These are phyloP conservation scores for Eupelmus urozonus DNA, from an alignment of 2,888 invertebrate species.

Conservation along the genomic window DNA sequence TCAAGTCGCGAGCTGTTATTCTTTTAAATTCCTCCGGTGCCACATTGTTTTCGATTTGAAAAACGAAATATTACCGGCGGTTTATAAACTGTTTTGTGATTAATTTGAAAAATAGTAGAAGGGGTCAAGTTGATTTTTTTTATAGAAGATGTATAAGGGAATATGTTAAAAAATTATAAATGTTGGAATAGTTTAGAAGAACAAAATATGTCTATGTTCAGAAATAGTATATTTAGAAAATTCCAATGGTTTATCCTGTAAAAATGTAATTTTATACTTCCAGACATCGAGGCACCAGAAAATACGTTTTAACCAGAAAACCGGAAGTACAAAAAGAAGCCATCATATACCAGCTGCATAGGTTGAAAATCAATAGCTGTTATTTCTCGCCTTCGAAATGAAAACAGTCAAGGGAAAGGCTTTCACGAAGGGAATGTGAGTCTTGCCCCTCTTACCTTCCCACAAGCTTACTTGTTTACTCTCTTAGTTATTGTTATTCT, in stretches of 20 bases:
- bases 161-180: neutral
- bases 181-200: neutral
- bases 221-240: neutral
- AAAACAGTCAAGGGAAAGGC: slow-evolving; percentile 16
- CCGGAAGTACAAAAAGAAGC: neutral
- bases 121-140: neutral
- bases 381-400: slow-evolving; percentile 30
- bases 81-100: neutral
- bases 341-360: slow-evolving; percentile 9
- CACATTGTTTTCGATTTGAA: neutral
- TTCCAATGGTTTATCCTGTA: neutral
- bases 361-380: slow-evolving; percentile 23
- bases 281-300: neutral
- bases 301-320: slow-evolving; percentile 18
- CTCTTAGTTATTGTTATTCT: slow-evolving; percentile 26
- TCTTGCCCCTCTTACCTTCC: neutral
- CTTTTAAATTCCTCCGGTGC: slow-evolving; percentile 7
- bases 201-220: neutral
- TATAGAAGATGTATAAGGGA: neutral
- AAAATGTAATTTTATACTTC: slow-evolving; percentile 1
- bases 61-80: neutral
- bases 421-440: neutral
- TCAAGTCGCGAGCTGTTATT: slow-evolving; percentile 20
- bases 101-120: neutral
- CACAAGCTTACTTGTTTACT: slow-evolving; percentile 13